A percentile compares a stretch with the other conserved stretches of the same genome.
These are phyloP conservation scores for Lophura nycthemera DNA, from an alignment of 2,113 vertebrate species.

Conservation along the genomic window DNA sequence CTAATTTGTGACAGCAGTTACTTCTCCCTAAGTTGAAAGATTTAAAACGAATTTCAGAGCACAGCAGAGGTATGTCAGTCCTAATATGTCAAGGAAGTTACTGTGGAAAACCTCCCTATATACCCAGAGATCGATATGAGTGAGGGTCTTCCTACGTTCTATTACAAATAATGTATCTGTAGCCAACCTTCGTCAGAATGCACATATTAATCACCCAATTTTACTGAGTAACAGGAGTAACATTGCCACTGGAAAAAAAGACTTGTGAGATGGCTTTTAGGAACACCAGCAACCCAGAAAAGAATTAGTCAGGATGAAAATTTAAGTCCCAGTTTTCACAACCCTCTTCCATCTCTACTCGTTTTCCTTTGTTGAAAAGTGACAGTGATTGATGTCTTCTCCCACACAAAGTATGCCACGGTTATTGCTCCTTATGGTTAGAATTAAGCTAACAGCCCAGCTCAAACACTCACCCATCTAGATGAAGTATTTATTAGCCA, in stretches of 20 bases:
- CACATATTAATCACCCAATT: background rate
- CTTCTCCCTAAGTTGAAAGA: background rate
- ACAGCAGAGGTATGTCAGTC: background rate
- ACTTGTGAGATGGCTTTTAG: background rate
- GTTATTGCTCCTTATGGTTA: conserved; percentile 56
- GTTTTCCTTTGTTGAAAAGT: conserved; percentile 46
- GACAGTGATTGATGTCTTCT: conserved; percentile 67
- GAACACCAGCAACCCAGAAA: background rate
- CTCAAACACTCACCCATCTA: conserved; percentile 58
- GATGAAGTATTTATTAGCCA: conserved; percentile 65
- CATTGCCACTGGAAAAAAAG: background rate
- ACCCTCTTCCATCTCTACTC: background rate
- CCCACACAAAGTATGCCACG: conserved; percentile 37
- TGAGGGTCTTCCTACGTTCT: background rate
- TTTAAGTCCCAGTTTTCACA: background rate
- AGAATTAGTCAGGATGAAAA: background rate
- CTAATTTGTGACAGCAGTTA: background rate
- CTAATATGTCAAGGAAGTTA: background rate
- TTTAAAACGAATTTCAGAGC: background rate
- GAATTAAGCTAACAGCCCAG: conserved; percentile 68
- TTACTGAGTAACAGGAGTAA: background rate
- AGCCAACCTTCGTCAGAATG: background rate
- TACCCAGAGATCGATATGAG: background rate
- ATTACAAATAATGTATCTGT: background rate
- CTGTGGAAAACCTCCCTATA: background rate